Percentiles rank a stretch among this genome's conserved stretches.
Evolutionary conservation across 2,797 vertebrate species (phyloP).

Genomic region (Protosalanx chinensis): DNA sequence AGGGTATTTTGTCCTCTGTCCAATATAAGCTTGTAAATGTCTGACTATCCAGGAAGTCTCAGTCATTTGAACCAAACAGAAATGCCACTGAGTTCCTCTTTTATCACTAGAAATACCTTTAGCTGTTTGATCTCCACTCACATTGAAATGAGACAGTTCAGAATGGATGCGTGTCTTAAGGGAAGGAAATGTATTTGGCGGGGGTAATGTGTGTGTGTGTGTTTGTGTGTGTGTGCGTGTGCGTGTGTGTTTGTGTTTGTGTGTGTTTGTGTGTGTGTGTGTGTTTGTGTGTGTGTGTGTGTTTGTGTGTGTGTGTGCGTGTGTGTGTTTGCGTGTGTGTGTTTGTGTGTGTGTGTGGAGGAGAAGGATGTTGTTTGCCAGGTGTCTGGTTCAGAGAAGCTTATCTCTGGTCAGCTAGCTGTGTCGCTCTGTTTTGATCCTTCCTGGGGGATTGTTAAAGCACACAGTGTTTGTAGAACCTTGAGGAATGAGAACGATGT

Average conservation of each 20-base stretch:
- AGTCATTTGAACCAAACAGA: not conserved
- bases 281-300: not conserved
- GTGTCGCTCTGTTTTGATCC: slow-evolving; percentile 47
- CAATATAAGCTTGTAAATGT: not conserved
- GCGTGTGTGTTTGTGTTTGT: slow-evolving; percentile 11
- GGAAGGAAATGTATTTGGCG: slow-evolving; percentile 42
- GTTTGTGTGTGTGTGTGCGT: slow-evolving; percentile 18
- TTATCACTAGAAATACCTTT: not conserved
- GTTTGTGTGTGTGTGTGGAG: slow-evolving; percentile 4
- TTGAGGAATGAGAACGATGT: not conserved
- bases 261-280: slow-evolving; percentile 1
- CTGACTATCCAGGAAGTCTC: not conserved
- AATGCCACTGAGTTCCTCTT: not conserved
- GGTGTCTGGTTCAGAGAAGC: slow-evolving; percentile 54
- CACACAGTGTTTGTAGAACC: slow-evolving; percentile 17
- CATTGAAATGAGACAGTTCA: slow-evolving; percentile 51
- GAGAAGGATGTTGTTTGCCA: slow-evolving; percentile 48
- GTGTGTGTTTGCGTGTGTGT: slow-evolving; percentile 9
- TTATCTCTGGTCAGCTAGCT: slow-evolving; percentile 60
- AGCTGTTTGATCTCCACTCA: slow-evolving; percentile 8
- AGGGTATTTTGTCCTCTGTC: not conserved
- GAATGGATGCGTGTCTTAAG: slow-evolving; percentile 57
- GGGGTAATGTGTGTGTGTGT: slow-evolving; percentile 5
- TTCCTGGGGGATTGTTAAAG: slow-evolving; percentile 23
- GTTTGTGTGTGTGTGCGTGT: slow-evolving; percentile 36